These are phyloP conservation scores for Drosophila arawakana DNA, from an alignment of 1,140 invertebrate species.

Conservation along the genomic window DNA sequence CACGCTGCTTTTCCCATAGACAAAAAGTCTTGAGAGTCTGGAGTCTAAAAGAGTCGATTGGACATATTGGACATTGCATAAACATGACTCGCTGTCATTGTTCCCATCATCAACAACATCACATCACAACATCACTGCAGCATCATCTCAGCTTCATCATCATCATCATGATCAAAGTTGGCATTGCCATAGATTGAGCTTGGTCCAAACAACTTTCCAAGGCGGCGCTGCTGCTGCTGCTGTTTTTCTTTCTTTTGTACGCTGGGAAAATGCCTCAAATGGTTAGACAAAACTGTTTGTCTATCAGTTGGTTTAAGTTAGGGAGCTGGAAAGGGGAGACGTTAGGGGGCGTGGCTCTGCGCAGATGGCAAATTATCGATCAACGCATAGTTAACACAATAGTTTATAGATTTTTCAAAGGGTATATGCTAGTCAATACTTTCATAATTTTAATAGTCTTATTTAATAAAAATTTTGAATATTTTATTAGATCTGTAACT, in stretches of 20 bases:
- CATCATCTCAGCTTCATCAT: constrained; percentile 18
- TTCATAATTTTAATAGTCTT: too few species aligned
- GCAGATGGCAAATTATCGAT: too few species aligned
- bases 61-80: constrained; percentile 60
- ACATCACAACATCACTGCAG: not conserved
- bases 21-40: not conserved
- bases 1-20: constrained; percentile 42
- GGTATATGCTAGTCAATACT: too few species aligned
- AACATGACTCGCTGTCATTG: constrained; percentile 54
- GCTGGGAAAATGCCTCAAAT: constrained; percentile 66
- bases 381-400: too few species aligned
- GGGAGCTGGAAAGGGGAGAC: not conserved
- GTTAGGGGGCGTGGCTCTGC: too few species aligned
- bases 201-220: constrained; percentile 50
- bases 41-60: constrained; percentile 35
- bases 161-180: constrained; percentile 36
- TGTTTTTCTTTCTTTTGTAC: not conserved
- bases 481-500: too few species aligned
- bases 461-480: too few species aligned
- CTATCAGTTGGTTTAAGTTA: constrained; percentile 14
- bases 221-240: constrained; percentile 24
- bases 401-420: too few species aligned
- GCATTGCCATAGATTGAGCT: constrained; percentile 45
- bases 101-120: constrained; percentile 46
- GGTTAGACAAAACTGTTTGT: constrained; percentile 48